Base-by-base conservation (phyloP, 2,113 vertebrate species). In the Plotosus lineatus region DNA sequence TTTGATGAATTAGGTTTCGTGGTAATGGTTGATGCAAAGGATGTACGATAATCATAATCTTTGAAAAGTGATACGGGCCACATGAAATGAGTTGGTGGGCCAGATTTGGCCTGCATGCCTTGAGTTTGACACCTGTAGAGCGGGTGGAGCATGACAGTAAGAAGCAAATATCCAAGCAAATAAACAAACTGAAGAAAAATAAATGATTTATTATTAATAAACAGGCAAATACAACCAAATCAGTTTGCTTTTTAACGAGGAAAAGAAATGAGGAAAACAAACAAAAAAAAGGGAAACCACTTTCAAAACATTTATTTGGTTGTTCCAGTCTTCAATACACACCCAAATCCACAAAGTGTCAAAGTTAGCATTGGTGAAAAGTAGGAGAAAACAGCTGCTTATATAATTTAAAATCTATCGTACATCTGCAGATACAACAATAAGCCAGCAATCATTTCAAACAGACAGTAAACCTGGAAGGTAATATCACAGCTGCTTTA, bases 281-380 rank as follows among this genome's bases (percentile, higher is more conserved):
- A 36, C 19, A 36, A 36, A 15, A 38, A 61, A 76, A 21, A 77
- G 17, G 33, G 48, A 56, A 77, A 55, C 26, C 36, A 50, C 65
- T 17, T 71, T 61, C 14, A 77, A 28, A 53, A 23, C 23, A 42
- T 85, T 85, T 82, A 85, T 83, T 85, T 65, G 77, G 65, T 71
- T 58, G 65, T 42, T 85, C 28, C 55, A 80, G 73, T 82, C 26
- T 11, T 77, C 55, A 55, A 36, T 55, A 79, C 61, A 42, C n/a
- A 68, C 40, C 53, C 38, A 60, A 58, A 65, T 77, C 38, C 71
- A 79, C 66, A 83, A 72, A 28, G 44, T 56, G 53, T 14, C 28
- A 33, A 51, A 46, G 42, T 33, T 78, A 83, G 31, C 55, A 71
- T 46, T 76, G 38, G 63, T 56, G 23, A 76, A 58, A 68, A 82